Evolutionary conservation across 2,888 invertebrate genomes (phyloP), one percentile per base, ranked within the genome.

Genomic region (Dorcus parallelipipedus): DNA sequence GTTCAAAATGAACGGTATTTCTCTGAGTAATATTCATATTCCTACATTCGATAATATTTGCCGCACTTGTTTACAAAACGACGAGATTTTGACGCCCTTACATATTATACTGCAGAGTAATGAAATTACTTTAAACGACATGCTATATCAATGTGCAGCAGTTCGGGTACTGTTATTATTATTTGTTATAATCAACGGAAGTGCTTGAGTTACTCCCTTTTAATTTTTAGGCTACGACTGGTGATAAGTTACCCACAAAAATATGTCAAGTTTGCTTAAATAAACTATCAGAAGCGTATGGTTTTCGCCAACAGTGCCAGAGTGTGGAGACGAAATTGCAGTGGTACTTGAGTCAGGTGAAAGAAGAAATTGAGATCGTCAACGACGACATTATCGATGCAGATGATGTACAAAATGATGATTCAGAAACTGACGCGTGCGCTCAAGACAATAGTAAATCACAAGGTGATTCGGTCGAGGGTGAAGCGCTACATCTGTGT

Each of bases 231-330:
- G 62, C 71, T 40, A 54, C 52, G 10, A 50, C 54, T 56, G 63
- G 65, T 50, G 70, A 72, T 62, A 38, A 59, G 9, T 64, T 65
- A 52, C 67, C 73, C 4, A 64, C 67, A 45, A 56, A 61, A 54
- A 73, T 74, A 47, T 74, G 74, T 54, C 57, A 61, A 43, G 54
- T 59, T 26, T 74, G 74, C 54, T 58, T 67, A 14, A 61, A 66
- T 45, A 67, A 69, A 61, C 60, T 73, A 17, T 62, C 56, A 26
- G 58, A 66, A 40, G 66, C 65, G 9, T 71, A 70, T 60, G 61
- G 67, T 23, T 74, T 72, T 53, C 59, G 65, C 53, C 62, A 72
- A 60, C 64, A 70, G 40, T 74, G 71, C 52, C 63, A 64, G 50
- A 60, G 67, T 20, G 64, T 67, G 6, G 61, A 70, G 41, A 60